Conservation (phyloP, 1,140 invertebrate species). For the Muscidifurax raptorellus region DNA sequence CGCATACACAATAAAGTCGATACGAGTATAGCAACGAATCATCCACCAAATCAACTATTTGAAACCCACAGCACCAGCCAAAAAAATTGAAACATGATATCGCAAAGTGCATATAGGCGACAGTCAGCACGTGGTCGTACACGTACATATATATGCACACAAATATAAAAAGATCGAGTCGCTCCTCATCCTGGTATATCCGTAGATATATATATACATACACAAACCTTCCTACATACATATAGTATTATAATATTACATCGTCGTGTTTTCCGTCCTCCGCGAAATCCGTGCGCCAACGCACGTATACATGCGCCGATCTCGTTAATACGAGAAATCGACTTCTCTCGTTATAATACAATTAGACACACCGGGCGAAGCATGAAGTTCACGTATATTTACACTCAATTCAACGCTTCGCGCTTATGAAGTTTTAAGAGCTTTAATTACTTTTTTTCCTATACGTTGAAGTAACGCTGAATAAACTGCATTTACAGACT, state of each 20-base stretch:
- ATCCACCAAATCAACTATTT: too few species aligned
- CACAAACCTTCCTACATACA: background rate
- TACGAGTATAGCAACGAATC: too few species aligned
- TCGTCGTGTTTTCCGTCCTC: background rate
- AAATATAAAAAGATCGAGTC: background rate
- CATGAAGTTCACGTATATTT: background rate
- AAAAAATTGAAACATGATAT: conserved; percentile 37
- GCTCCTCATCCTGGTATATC: conserved; percentile 25
- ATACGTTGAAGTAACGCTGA: background rate
- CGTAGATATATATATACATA: background rate
- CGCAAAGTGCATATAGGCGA: background rate
- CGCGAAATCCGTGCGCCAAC: background rate
- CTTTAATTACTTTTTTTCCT: background rate
- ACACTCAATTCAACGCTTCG: background rate
- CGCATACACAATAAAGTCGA: too few species aligned
- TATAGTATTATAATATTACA: background rate
- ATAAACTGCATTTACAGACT: background rate
- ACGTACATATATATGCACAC: conserved; percentile 15
- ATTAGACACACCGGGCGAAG: conserved; percentile 5
- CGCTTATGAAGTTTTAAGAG: background rate
- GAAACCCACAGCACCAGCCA: too few species aligned
- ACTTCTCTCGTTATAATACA: background rate
- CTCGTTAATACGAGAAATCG: background rate
- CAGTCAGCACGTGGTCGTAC: conserved; percentile 51
- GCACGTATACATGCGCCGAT: background rate